A percentile compares a stretch with the other conserved stretches of the same genome.
These are phyloP conservation scores for Mus musculus DNA, from an alignment of 2,113 vertebrate genomes.

Conservation along the genomic window GRCm39 chr7:108165501-108166000, in stretches of 20 bases:
- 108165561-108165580: constrained; percentile 94
- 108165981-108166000: constrained; percentile 79
- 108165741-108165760: constrained; percentile 62
- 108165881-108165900: constrained; percentile 87
- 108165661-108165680: constrained; percentile 85
- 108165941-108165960: constrained; percentile 91
- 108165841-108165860: constrained; percentile 90
- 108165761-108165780: constrained; percentile 59
- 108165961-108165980: constrained; percentile 90
- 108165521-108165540: constrained; percentile 78
- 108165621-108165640: constrained; percentile 89
- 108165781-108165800: constrained; percentile 70
- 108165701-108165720: constrained; percentile 78
- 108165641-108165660: constrained; percentile 84
- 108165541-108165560: constrained; percentile 91
- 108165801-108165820: constrained; percentile 85
- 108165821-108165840: constrained; percentile 84
- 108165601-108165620: constrained; percentile 93
- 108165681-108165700: constrained; percentile 86
- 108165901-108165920: constrained; percentile 91
- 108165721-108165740: constrained; percentile 60
- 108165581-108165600: constrained; percentile 95
- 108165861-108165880: constrained; percentile 89
- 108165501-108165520: constrained; percentile 85
- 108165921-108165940: constrained; percentile 91